Evolutionary conservation across 2,113 vertebrate species (phyloP), one percentile per base, ranked within the genome.

Genomic region (Pionites leucogaster): DNA sequence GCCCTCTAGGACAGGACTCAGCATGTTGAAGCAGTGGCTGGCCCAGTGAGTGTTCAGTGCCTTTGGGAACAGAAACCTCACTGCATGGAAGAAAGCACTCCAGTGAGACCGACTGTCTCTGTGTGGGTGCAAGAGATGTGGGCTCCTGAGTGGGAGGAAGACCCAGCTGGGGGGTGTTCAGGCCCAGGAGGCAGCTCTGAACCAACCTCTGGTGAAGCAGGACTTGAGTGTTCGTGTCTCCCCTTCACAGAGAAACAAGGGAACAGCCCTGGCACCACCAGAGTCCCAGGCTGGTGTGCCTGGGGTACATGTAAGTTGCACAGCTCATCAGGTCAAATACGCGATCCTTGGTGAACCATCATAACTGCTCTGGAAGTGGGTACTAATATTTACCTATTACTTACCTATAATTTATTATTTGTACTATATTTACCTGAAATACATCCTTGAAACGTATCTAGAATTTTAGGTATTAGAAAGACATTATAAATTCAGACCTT

Each of bases 61-160:
- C 18, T 49, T 24, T 60, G 46, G 16, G 13, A 41, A 87, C 52
- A 62, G 9, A 78, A 27, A 19, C 33, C 28, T 59, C 42, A 55
- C 0, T 0, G 11, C 19, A 72, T 19, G 31, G 64, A 72, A 44
- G 35, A 29, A 25, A 10, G 44, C 9, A 47, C 16, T 9, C 22
- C 44, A 71, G 25, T 37, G 50, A 82, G 67, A 46, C 9, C 18
- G 9, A 17, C 41, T 41, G 1, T 29, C 49, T 49, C 31, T 39
- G 35, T 27, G 33, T 35, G n/a, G 9, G 13, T 57, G 11, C 37
- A 52, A 70, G 35, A 74, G 49, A 59, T 17, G 6, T 9, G 37
- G 42, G 22, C 29, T 80, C 1, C 0, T 52, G 24, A 57, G 2
- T 1, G 10, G 17, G 8, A 52, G 9, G 42, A 69, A 69, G 20